These are phyloP conservation scores for Taeniopygia guttata DNA, from an alignment of 2,797 vertebrate species.

Conservation along the genomic window DNA sequence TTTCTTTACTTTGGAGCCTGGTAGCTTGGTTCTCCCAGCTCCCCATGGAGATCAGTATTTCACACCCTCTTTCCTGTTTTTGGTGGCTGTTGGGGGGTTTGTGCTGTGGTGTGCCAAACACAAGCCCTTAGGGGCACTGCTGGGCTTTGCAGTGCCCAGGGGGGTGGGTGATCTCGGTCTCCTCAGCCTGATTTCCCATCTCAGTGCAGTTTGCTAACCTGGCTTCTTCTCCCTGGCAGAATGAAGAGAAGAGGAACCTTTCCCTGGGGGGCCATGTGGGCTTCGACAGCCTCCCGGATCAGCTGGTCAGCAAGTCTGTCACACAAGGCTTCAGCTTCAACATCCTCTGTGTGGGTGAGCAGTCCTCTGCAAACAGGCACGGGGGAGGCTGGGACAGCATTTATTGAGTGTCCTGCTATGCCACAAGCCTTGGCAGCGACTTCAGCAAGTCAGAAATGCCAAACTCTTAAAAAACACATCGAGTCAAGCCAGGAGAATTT, in stretches of 20 bases:
- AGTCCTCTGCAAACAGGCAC: fast-evolving
- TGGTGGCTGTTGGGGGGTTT: not conserved
- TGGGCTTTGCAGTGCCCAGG: not conserved
- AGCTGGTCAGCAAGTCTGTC: conserved; percentile 98
- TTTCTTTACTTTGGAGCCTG: not conserved
- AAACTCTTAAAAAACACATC: not conserved
- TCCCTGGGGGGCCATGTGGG: conserved; percentile 94
- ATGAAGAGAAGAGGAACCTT: conserved; percentile 90
- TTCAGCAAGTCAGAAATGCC: not conserved
- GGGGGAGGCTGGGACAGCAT: not conserved
- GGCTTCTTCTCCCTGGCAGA: conserved; percentile 72
- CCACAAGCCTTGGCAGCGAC: not conserved
- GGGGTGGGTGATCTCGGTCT: not conserved
- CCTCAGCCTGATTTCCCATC: not conserved
- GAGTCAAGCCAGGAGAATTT: not conserved
- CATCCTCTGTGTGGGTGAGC: conserved; percentile 98
- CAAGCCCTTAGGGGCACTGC: not conserved
- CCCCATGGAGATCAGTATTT: not conserved
- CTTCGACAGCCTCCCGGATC: conserved; percentile 97
- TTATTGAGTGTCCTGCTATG: not conserved
- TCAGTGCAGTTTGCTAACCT: not conserved
- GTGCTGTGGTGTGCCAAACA: not conserved
- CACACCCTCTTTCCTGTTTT: not conserved
- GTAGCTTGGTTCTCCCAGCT: not conserved
- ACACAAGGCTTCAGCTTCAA: conserved; percentile 99